phyloP scores from a whole-genome alignment of 2,113 vertebrate species.

The Chaetodon trifascialis region DNA sequence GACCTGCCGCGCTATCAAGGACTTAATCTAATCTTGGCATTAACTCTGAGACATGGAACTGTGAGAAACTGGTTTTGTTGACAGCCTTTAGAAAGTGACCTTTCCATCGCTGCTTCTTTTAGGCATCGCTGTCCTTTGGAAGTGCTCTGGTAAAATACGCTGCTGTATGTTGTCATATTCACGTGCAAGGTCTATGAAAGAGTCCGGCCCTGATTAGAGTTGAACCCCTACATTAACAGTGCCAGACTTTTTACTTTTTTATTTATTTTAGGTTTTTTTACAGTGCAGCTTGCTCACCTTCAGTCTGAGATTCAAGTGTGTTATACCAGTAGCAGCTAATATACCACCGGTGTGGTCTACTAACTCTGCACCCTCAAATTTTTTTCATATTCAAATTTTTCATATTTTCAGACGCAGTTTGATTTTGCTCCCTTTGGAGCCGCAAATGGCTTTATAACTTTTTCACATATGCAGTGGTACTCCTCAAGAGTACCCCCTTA shows the following conservation, averaged over 20 bases:
- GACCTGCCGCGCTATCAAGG: neutral
- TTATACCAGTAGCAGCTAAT: neutral
- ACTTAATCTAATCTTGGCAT: conserved; percentile 7
- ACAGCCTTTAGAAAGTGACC: neutral
- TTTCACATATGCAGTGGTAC: neutral
- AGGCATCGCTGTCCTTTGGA: neutral
- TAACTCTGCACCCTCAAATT: neutral
- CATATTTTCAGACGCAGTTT: conserved; percentile 4
- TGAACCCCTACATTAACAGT: neutral
- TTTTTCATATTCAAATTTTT: neutral
- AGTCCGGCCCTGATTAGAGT: neutral
- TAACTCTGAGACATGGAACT: neutral
- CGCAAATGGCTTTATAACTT: neutral
- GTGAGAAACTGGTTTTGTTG: conserved; percentile 13
- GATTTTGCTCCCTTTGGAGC: neutral
- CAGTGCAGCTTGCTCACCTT: neutral
- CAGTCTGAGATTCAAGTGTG: neutral
- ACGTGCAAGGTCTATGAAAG: neutral
- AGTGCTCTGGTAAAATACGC: neutral
- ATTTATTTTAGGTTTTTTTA: neutral
- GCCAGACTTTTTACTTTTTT: neutral
- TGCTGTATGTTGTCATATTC: neutral
- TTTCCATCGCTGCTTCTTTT: neutral
- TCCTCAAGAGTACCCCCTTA: neutral
- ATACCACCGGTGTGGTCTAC: neutral